Conservation (phyloP, 2,797 vertebrate species). For the Morus bassanus region DNA sequence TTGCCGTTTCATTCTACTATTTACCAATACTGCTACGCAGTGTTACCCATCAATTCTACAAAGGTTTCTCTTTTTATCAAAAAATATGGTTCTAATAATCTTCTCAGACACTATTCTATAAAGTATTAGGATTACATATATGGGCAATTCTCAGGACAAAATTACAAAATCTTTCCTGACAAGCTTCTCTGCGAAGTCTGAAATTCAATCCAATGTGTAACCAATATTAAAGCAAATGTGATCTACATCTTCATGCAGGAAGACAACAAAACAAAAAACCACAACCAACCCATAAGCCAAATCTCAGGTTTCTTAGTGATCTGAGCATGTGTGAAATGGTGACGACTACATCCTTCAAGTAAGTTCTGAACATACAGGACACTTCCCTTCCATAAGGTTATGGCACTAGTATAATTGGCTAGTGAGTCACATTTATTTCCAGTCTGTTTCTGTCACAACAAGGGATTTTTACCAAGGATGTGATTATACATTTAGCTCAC, state of each 20-base stretch:
- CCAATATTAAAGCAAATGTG: neutral
- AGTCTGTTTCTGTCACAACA: neutral
- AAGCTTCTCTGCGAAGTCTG: neutral
- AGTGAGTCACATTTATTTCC: neutral
- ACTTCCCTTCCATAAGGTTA: neutral
- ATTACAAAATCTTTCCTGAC: neutral
- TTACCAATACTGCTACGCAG: neutral
- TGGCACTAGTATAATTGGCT: neutral
- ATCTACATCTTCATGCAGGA: neutral
- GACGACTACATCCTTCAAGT: neutral
- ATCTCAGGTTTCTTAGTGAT: neutral
- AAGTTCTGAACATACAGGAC: neutral
- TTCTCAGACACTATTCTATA: neutral
- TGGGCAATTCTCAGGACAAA: neutral
- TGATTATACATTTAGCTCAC: neutral
- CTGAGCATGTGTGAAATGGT: neutral
- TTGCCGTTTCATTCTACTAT: conserved; percentile 15
- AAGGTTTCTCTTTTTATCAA: neutral
- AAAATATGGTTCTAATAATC: neutral
- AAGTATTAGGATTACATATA: neutral
- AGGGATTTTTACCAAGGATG: neutral
- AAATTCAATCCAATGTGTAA: neutral
- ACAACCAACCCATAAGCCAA: neutral
- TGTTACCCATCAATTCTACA: neutral
- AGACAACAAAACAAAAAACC: neutral